Percentiles rank a stretch among this genome's conserved stretches.
phyloP scores from a whole-genome alignment of 2,113 vertebrate species.

The Noturus placidus region DNA sequence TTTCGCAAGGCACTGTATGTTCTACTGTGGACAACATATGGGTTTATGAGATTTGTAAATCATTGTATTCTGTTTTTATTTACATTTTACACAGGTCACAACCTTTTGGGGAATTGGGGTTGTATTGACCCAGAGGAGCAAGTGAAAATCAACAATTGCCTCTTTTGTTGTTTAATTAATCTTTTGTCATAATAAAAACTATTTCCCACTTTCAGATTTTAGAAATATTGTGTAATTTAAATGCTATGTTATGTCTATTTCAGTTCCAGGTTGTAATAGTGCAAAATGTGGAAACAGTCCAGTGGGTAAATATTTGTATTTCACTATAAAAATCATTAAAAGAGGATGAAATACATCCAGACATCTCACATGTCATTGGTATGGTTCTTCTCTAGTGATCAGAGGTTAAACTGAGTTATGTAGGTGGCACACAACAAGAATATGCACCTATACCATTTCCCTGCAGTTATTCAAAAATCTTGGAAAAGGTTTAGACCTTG shows the following conservation, averaged over 20 bases:
- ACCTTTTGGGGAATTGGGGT: too few species aligned
- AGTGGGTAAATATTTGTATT: neutral
- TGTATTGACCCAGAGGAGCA: neutral
- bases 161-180: neutral
- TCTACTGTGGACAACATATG: too few species aligned
- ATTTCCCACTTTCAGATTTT: neutral
- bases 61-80: too few species aligned
- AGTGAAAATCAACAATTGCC: neutral
- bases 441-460: neutral
- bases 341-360: neutral
- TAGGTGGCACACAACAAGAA: neutral
- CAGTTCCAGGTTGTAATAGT: neutral
- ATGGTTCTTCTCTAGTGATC: neutral
- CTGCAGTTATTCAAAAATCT: neutral
- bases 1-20: too few species aligned
- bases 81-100: too few species aligned
- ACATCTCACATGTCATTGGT: neutral
- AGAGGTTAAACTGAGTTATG: neutral
- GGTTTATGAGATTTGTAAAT: too few species aligned
- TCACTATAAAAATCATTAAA: neutral
- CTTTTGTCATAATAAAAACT: neutral
- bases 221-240: neutral
- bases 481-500: neutral
- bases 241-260: neutral
- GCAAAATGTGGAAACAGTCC: neutral